These are phyloP conservation scores for Gobius niger DNA, from an alignment of 2,113 vertebrate genomes.

Conservation along the genomic window DNA sequence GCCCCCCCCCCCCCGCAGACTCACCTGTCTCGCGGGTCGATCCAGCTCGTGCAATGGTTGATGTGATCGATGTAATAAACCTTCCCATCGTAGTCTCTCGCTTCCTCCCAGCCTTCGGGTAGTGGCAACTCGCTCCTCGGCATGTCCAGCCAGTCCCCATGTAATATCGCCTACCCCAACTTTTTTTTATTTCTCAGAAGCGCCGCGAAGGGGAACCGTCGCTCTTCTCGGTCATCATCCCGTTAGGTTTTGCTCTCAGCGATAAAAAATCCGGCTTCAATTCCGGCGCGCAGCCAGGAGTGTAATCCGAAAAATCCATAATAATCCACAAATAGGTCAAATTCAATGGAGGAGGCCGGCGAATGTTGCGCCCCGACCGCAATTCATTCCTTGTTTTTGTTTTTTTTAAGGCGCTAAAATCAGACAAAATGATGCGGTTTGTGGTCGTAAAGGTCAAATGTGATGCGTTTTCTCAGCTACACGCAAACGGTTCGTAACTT, in stretches of 20 bases:
- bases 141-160: constrained; percentile 85
- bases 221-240: constrained; percentile 45
- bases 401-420: background rate
- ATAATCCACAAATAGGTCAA: constrained; percentile 39
- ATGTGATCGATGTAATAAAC: constrained; percentile 94
- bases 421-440: background rate
- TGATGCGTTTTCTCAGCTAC: background rate
- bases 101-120: constrained; percentile 96
- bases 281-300: constrained; percentile 31
- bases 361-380: background rate
- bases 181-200: constrained; percentile 47
- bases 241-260: background rate
- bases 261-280: constrained; percentile 28
- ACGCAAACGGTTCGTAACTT: constrained; percentile 28
- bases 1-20: background rate
- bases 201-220: constrained; percentile 54
- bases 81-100: constrained; percentile 94
- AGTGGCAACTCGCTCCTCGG: constrained; percentile 95
- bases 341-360: background rate
- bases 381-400: constrained; percentile 1
- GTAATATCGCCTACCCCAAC: constrained; percentile 75
- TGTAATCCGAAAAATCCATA: constrained; percentile 67
- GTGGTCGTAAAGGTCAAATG: background rate
- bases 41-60: constrained; percentile 92
- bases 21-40: constrained; percentile 95